Evolutionary conservation across 2,888 invertebrate genomes (phyloP), one percentile per base, ranked within the genome.

Genomic region (Anthrax anthrax): DNA sequence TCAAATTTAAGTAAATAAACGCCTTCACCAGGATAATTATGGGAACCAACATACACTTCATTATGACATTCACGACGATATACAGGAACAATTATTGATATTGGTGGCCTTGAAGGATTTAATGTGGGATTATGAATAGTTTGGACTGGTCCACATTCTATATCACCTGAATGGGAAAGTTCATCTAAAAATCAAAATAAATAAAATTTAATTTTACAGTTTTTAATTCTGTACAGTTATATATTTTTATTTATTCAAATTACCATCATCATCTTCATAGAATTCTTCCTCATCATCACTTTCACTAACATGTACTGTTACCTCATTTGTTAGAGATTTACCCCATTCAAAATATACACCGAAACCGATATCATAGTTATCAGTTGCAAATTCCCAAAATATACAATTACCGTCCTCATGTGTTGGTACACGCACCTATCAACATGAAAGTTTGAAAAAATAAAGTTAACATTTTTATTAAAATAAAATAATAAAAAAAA

Each of bases 371-470:
- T 99, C 98, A 62, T 95, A 98, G 62, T 83, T 81, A 65, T 99
- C 98, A 0, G 98, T 97, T 14, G 96, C 95, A 67, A 98, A 99
- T 72, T 99, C 98, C 97, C 97, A 98, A 70, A 94, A 97, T 37
- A 99, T 73, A 58, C 89, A 85, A 2, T 84, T 80, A 0, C 97
- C 97, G 58, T 89, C 85, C 52, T 84, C 81, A 63, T 95, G 92
- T 0, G 98, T 98, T 10, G 98, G 98, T 45, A 98, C 97, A 37
- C 97, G 75, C 4, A 84, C 78, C 80, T 67, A 38, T 10, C 37
- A 46, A n/a, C n/a, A n/a, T 3, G 2, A 17, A 9, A n/a, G 14
- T 3, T 32, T 36, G 3, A 18, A 14, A 36, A 45, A 43, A 37
- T 37, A 9, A 27, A 37, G 8, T n/a, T 34, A 43, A 17, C 14